Percentiles rank a stretch among this genome's conserved stretches.
Conservation (phyloP, 1,140 invertebrate species). For the Zaprionus camerounensis region DNA sequence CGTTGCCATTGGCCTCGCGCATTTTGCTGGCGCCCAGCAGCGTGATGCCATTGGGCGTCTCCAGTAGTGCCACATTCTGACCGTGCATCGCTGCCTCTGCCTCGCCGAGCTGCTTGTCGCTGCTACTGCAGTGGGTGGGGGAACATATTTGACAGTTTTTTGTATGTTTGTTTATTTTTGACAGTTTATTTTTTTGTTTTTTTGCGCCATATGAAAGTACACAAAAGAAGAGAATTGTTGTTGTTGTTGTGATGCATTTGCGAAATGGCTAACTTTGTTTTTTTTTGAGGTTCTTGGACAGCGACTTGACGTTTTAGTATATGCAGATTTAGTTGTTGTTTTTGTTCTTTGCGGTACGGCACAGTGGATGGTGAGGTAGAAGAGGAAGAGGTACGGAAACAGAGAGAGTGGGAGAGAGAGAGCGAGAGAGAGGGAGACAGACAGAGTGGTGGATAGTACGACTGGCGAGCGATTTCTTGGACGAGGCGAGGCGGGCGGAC, state of each 20-base stretch:
- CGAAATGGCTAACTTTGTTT: conserved; percentile 62
- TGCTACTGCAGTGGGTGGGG: conserved; percentile 7
- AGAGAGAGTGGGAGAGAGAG: conserved; percentile 34
- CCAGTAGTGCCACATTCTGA: conserved; percentile 74
- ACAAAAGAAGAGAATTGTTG: conserved; percentile 54
- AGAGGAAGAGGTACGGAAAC: conserved; percentile 35
- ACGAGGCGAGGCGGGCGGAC: conserved; percentile 52
- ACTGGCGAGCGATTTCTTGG: conserved; percentile 43
- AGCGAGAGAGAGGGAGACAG: conserved; percentile 22
- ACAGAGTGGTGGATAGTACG: conserved; percentile 30
- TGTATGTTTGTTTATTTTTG: conserved; percentile 16
- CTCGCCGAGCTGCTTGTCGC: conserved; percentile 66
- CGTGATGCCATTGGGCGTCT: conserved; percentile 80
- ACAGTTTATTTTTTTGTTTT: conserved; percentile 31
- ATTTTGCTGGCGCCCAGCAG: conserved; percentile 65
- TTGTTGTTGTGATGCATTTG: conserved; percentile 68
- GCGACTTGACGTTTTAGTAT: conserved; percentile 78
- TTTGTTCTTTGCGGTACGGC: conserved; percentile 43
- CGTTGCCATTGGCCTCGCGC: conserved; percentile 53
- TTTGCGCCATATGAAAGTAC: conserved; percentile 65
- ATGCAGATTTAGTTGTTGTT: conserved; percentile 57
- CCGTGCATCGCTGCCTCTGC: conserved; percentile 55
- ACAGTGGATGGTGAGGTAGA: conserved; percentile 27
- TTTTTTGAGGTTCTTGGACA: conserved; percentile 50
- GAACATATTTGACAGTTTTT: conserved; percentile 51